A percentile compares a stretch with the other conserved stretches of the same genome.
phyloP scores from a whole-genome alignment of 2,797 vertebrate genomes.

The Danio kyathit region DNA sequence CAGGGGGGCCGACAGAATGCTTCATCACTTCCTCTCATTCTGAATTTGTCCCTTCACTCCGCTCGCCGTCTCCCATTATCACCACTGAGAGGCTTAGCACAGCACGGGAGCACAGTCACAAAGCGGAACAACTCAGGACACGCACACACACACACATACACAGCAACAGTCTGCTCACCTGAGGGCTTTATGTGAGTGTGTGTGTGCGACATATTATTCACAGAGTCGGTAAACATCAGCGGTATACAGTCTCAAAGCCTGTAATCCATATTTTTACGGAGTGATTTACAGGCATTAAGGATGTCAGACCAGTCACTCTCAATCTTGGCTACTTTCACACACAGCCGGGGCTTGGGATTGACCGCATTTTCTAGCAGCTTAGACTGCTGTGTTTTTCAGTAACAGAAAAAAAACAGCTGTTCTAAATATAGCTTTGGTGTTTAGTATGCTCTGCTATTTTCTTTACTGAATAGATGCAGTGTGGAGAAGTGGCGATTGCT shows the following conservation, averaged over 20 bases:
- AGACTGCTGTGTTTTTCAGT: conserved; percentile 68
- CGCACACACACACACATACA: conserved; percentile 15
- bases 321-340: conserved; percentile 4
- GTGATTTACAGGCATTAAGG: conserved; percentile 29
- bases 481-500: background rate
- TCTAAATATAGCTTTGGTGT: conserved; percentile 37
- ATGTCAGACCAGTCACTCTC: conserved; percentile 12
- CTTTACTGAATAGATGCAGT: background rate
- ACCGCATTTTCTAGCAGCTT: conserved; percentile 16
- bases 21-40: conserved; percentile 55
- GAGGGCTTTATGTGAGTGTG: conserved; percentile 18
- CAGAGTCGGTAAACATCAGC: background rate
- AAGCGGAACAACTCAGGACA: conserved; percentile 72
- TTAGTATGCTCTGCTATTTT: background rate
- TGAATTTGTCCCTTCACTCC: conserved; percentile 59
- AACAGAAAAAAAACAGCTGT: conserved; percentile 62
- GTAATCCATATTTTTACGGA: conserved; percentile 25
- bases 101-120: conserved; percentile 70
- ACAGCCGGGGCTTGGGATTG: conserved; percentile 2
- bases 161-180: conserved; percentile 3
- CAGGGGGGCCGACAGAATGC: conserved; percentile 52
- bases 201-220: background rate
- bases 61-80: conserved; percentile 58
- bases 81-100: conserved; percentile 71
- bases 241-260: conserved; percentile 18